Conservation (phyloP, 2,797 vertebrate genomes). For the Onychomys leucogaster region DNA sequence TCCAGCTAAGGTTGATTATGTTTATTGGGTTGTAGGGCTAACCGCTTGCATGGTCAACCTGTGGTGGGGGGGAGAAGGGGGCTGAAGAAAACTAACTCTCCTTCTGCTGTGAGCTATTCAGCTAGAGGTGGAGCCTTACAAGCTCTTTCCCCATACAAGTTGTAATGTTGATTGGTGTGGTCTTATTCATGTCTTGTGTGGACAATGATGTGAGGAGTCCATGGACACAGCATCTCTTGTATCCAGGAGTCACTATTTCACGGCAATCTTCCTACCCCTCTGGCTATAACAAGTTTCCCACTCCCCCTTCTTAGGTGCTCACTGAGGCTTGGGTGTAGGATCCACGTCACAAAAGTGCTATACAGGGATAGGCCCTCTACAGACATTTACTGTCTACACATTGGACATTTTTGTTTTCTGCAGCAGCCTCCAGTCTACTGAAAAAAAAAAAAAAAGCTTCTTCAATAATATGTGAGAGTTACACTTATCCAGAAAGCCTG, state of each 20-base stretch:
- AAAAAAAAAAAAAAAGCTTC: too few relatives aligned
- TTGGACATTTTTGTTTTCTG: not conserved
- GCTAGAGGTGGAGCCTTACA: not conserved
- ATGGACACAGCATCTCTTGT: not conserved
- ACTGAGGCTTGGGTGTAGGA: not conserved
- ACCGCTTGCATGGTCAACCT: not conserved
- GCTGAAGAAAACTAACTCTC: not conserved
- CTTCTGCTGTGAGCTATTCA: too few relatives aligned
- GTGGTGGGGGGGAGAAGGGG: too few relatives aligned
- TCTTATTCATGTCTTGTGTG: not conserved
- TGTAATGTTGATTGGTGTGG: too few relatives aligned
- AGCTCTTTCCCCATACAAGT: not conserved
- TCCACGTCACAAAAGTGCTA: not conserved
- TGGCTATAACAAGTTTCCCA: not conserved
- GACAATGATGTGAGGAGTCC: not conserved
- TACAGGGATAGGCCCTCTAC: too few relatives aligned
- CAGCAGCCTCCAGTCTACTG: not conserved
- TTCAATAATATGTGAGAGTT: not conserved
- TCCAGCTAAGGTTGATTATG: not conserved
- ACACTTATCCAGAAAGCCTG: too few relatives aligned
- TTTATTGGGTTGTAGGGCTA: too few relatives aligned
- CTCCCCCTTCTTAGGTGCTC: too few relatives aligned
- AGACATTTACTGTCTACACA: not conserved
- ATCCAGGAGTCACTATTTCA: not conserved
- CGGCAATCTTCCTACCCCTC: too few relatives aligned